These are phyloP conservation scores for Muscicapa adusta DNA, from an alignment of 2,113 vertebrate species.

Conservation along the genomic window DNA sequence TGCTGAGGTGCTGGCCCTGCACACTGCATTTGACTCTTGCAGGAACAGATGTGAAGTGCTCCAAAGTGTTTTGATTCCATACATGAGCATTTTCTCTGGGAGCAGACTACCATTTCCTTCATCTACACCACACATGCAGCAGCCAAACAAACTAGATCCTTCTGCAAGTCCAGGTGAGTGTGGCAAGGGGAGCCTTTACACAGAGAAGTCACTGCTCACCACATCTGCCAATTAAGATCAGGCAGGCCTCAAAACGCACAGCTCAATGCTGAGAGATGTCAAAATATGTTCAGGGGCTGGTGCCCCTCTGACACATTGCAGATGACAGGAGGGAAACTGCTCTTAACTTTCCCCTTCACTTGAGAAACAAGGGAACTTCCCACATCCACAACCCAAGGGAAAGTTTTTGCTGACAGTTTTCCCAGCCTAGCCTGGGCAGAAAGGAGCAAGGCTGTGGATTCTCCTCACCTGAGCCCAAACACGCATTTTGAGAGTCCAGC, in stretches of 20 bases:
- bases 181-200: not conserved
- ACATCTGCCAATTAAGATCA: not conserved
- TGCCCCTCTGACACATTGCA: not conserved
- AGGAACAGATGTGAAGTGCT: not conserved
- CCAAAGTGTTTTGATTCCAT: not conserved
- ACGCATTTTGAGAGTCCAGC: not conserved
- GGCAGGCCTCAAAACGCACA: not conserved
- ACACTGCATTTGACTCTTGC: not conserved
- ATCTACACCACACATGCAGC: rapidly evolving
- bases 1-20: not conserved
- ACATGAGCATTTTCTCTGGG: not conserved
- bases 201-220: not conserved
- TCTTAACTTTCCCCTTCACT: not conserved
- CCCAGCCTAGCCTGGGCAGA: not conserved
- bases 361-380: not conserved
- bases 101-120: not conserved
- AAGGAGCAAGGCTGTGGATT: not conserved
- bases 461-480: not conserved
- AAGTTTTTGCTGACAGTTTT: not conserved
- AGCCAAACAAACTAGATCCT: not conserved
- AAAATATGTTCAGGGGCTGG: not conserved
- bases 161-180: not conserved
- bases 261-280: not conserved
- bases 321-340: not conserved
- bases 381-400: not conserved